Base-by-base conservation (phyloP, 2,113 vertebrate genomes). In the Ramphastos sulfuratus region DNA sequence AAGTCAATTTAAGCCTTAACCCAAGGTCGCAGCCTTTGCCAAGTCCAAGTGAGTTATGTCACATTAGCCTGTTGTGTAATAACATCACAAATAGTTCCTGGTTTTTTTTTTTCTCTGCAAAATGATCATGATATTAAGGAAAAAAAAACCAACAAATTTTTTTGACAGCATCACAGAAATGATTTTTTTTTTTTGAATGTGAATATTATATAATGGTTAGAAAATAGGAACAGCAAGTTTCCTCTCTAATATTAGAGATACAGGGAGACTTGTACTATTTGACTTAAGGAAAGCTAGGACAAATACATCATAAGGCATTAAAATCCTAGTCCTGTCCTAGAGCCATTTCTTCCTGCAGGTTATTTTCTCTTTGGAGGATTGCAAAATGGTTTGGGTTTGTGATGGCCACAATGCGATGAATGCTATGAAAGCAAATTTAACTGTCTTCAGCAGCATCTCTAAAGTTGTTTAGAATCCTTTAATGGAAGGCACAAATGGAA, bases 31-130 rank as follows among this genome's bases (percentile, higher is more conserved):
- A 63, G 30, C 60, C 52, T 21, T 76, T 30, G 35, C 65, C 54
- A 28, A 52, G 91, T 92, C 92, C 87, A 50, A 95, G 15, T 60
- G 52, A 64, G 42, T 96, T 82, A 87, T 70, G n/a, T 94, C 89
- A 78, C 28, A 19, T 92, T 78, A 91, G 9, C 37, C 48, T 67
- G 12, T 95, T 95, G 66, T 69, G 35, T 88, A 93, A 85, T 77
- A 93, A 64, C 61, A 60, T 87, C 72, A 91, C 25, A 67, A 92
- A 59, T 55, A 60, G 31, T 87, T 88, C 55, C 16, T 75, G 24
- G 37, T 39, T 39, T 39, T 39, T 37, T 7, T 83, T 92, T 92
- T 89, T 63, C 37, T 80, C 28, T 80, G 15, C 0, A 0, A 80
- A 85, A 24, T 64, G 46, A 56, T 90, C 10, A 25, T n/a, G 14